A percentile compares a stretch with the other conserved stretches of the same genome.
Conservation (phyloP, 2,113 vertebrate genomes). For the Scomber scombrus region DNA sequence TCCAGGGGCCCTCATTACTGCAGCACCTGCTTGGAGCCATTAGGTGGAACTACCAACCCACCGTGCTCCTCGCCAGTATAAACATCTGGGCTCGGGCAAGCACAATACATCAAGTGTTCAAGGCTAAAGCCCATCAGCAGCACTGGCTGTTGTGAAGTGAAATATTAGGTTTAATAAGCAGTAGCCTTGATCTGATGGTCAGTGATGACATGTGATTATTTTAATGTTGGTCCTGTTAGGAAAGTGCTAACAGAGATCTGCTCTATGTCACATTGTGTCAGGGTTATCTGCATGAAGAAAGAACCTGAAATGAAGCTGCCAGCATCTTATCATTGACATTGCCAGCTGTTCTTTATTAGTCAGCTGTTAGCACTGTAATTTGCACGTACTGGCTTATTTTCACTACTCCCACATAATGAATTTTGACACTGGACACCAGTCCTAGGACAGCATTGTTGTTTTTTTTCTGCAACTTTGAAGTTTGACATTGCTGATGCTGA, state of each 20-base stretch:
- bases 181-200: slow-evolving; percentile 66
- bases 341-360: slow-evolving; percentile 20
- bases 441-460: background rate
- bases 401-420: background rate
- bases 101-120: slow-evolving; percentile 78
- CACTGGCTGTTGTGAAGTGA: slow-evolving; percentile 52
- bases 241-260: slow-evolving; percentile 59
- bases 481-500: background rate
- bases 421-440: background rate
- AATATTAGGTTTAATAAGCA: slow-evolving; percentile 64
- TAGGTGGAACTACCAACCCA: slow-evolving; percentile 61
- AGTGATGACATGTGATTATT: slow-evolving; percentile 71
- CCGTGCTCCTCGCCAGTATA: slow-evolving; percentile 61
- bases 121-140: slow-evolving; percentile 59
- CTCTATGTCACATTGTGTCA: slow-evolving; percentile 48
- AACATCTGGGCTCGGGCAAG: slow-evolving; percentile 73
- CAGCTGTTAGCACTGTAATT: background rate
- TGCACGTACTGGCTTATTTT: slow-evolving; percentile 4
- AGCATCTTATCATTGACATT: background rate
- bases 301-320: slow-evolving; percentile 20
- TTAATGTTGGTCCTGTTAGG: slow-evolving; percentile 55
- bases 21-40: slow-evolving; percentile 75
- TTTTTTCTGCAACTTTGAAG: slow-evolving; percentile 18
- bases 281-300: slow-evolving; percentile 18
- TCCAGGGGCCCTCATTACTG: slow-evolving; percentile 76